These are phyloP conservation scores for Eclectus roratus DNA, from an alignment of 2,113 vertebrate species.

Conservation along the genomic window DNA sequence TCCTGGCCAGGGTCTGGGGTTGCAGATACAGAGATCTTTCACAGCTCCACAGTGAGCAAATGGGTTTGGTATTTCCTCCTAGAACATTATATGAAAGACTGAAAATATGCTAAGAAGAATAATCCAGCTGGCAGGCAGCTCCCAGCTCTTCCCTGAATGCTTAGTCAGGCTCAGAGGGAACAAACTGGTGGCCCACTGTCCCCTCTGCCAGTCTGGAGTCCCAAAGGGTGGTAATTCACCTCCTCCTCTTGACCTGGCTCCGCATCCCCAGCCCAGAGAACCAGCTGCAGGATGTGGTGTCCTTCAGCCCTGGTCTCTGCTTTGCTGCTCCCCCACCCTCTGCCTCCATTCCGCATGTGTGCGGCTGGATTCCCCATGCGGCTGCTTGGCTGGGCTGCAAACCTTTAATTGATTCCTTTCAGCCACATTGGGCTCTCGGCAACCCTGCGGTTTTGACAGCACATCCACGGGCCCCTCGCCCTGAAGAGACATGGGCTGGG, in stretches of 20 bases:
- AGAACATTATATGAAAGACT: background rate
- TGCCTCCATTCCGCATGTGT: conserved; percentile 4
- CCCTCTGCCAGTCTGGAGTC: background rate
- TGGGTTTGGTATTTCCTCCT: conserved; percentile 47
- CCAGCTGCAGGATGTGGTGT: background rate
- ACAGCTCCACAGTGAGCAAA: background rate
- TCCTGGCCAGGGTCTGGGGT: background rate
- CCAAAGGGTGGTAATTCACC: background rate
- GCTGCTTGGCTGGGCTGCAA: conserved; percentile 30
- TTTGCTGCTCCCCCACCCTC: background rate
- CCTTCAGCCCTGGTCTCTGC: background rate
- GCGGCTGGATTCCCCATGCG: conserved; percentile 13
- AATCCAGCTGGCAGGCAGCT: background rate
- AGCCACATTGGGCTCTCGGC: background rate
- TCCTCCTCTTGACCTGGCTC: background rate
- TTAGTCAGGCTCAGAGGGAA: background rate
- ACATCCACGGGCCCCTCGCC: accelerated
- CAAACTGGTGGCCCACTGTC: background rate
- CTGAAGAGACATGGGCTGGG: background rate
- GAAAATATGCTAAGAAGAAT: background rate
- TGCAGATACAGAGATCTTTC: background rate
- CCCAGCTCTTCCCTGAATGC: background rate
- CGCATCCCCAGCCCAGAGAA: background rate
- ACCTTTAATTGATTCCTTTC: conserved; percentile 4
- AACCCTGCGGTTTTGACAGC: background rate